Percentiles rank a stretch among this genome's conserved stretches.
Conservation (phyloP, 2,113 vertebrate species). For the Pheucticus melanocephalus region DNA sequence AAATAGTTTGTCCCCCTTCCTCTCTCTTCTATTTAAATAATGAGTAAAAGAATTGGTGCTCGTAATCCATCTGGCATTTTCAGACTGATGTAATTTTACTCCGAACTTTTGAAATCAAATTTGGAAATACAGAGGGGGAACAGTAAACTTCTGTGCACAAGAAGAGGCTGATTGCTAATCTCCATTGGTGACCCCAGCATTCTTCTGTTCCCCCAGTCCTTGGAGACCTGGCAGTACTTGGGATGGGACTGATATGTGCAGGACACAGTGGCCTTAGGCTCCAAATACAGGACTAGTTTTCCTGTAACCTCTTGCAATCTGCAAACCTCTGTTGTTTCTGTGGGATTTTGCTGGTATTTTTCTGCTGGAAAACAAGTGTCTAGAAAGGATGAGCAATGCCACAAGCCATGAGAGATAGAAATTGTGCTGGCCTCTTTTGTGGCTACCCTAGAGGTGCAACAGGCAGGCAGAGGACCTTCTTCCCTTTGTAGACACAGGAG, state of each 20-base stretch:
- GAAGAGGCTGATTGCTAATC: background rate
- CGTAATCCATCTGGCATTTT: background rate
- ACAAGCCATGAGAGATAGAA: background rate
- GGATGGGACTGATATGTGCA: accelerated
- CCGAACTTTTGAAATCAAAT: background rate
- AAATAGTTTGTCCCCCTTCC: background rate
- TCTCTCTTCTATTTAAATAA: background rate
- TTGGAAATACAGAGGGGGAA: background rate
- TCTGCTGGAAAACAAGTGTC: background rate
- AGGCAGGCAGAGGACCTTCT: background rate
- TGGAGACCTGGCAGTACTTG: background rate
- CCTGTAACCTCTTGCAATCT: background rate
- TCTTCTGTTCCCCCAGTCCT: background rate
- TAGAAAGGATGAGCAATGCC: background rate
- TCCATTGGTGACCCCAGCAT: background rate
- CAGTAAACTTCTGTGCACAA: background rate
- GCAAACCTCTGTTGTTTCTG: background rate
- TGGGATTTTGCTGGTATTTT: background rate
- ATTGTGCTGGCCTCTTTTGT: background rate
- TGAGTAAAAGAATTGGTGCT: background rate
- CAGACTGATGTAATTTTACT: background rate
- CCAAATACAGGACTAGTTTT: background rate
- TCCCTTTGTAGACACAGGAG: background rate
- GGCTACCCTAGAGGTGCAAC: background rate
- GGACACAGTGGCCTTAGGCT: accelerated